Evolutionary conservation across 2,888 invertebrate genomes (phyloP).

Genomic region (Tanytarsus gracilentus): DNA sequence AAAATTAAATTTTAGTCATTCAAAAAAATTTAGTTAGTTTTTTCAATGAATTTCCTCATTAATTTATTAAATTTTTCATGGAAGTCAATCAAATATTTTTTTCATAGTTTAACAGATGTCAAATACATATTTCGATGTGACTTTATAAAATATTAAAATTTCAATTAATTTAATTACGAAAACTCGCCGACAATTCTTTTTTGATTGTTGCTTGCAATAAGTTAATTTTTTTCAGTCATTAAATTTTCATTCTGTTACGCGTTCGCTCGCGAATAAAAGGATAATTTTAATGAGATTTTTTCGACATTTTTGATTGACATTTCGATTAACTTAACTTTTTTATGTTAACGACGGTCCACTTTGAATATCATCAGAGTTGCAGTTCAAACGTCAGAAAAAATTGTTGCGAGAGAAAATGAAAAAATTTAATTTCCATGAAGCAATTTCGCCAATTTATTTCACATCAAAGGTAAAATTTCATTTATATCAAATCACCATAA

Average conservation of each 20-base stretch:
- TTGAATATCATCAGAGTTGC: too few relatives aligned
- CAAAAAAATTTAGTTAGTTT: too few relatives aligned
- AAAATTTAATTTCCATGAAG: neutral
- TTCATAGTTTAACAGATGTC: too few relatives aligned
- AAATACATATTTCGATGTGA: neutral
- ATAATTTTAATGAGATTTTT: slow-evolving; percentile 15
- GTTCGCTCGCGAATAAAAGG: too few relatives aligned
- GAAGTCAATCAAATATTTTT: too few relatives aligned
- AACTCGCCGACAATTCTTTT: neutral
- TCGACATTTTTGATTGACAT: neutral
- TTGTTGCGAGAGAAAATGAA: slow-evolving; percentile 13
- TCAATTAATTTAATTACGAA: slow-evolving; percentile 8
- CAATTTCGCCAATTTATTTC: slow-evolving; percentile 23
- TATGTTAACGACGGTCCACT: neutral
- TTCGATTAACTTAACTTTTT: slow-evolving; percentile 21
- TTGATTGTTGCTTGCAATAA: neutral
- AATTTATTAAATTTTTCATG: too few relatives aligned
- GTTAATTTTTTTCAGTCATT: neutral
- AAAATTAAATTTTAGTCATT: too few relatives aligned
- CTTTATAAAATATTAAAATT: slow-evolving; percentile 4
- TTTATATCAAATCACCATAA: neutral
- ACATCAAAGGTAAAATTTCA: slow-evolving; percentile 16
- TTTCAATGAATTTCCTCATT: too few relatives aligned
- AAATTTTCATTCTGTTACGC: too few relatives aligned
- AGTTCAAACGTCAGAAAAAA: too few relatives aligned